Evolutionary conservation across 2,113 vertebrate genomes (phyloP).

Genomic region (Pseudopodoces humilis): DNA sequence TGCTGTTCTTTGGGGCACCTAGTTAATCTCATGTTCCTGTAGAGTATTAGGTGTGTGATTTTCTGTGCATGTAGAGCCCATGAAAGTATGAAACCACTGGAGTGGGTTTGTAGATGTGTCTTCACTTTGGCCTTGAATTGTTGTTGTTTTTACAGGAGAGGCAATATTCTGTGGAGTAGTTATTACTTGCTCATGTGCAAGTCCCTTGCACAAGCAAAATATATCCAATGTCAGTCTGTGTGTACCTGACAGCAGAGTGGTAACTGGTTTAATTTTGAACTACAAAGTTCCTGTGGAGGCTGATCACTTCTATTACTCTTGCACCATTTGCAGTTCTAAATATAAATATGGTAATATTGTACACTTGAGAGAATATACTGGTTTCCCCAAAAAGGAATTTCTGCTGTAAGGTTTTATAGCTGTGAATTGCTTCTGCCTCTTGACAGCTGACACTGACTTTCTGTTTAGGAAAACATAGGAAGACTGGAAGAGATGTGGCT

Average conservation of each 20-base stretch:
- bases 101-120: not conserved
- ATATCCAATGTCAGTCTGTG: not conserved
- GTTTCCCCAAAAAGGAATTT: not conserved
- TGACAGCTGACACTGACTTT: not conserved
- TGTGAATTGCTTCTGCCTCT: not conserved
- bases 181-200: not conserved
- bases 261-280: not conserved
- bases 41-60: not conserved
- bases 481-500: conserved; percentile 96
- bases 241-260: not conserved
- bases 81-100: not conserved
- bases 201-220: not conserved
- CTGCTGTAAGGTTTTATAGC: not conserved
- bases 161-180: not conserved
- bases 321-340: not conserved
- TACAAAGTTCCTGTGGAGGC: not conserved
- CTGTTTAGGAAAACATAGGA: conserved; percentile 92
- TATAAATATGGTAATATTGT: not conserved
- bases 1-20: not conserved
- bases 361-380: not conserved
- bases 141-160: not conserved
- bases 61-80: not conserved
- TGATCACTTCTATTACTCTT: not conserved
- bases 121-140: not conserved
- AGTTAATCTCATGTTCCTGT: not conserved